Conservation (phyloP, 2,888 invertebrate species). For the Galerucella calmariensis region DNA sequence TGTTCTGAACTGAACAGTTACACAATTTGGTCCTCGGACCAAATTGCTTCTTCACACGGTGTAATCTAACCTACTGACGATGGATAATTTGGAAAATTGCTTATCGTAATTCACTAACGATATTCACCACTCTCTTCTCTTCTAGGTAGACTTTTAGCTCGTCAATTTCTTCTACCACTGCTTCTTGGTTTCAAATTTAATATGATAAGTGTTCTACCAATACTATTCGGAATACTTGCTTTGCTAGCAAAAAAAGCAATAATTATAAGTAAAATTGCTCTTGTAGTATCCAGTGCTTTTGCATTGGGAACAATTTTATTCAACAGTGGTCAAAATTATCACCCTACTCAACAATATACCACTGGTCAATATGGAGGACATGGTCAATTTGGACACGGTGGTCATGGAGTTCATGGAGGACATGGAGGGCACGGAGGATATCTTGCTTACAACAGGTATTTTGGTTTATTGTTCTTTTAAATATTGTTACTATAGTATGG, state of each 20-base stretch:
- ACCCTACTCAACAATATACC: slow-evolving; percentile 28
- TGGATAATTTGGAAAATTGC: no score
- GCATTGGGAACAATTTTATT: slow-evolving; percentile 68
- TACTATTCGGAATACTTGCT: slow-evolving; percentile 77
- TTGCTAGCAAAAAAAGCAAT: slow-evolving; percentile 83
- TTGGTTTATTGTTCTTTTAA: not conserved
- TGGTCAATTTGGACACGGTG: slow-evolving; percentile 31
- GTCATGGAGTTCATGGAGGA: slow-evolving; percentile 19
- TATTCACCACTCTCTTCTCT: slow-evolving; percentile 48
- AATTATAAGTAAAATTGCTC: slow-evolving; percentile 78
- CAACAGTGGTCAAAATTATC: slow-evolving; percentile 35
- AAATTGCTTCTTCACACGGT: no score
- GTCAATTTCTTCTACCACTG: slow-evolving; percentile 80
- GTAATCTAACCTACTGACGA: no score
- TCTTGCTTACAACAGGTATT: slow-evolving; percentile 28
- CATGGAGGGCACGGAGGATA: slow-evolving; percentile 24
- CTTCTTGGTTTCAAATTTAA: slow-evolving; percentile 85
- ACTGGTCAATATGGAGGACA: slow-evolving; percentile 37
- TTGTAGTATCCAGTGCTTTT: slow-evolving; percentile 77
- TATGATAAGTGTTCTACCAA: slow-evolving; percentile 77
- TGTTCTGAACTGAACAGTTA: no score
- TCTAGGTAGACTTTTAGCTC: slow-evolving; percentile 78
- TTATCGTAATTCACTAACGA: not conserved
- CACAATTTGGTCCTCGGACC: no score
- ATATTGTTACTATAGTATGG: no score